Base-by-base conservation (phyloP, 2,888 invertebrate species). In the Melolontha melolontha region DNA sequence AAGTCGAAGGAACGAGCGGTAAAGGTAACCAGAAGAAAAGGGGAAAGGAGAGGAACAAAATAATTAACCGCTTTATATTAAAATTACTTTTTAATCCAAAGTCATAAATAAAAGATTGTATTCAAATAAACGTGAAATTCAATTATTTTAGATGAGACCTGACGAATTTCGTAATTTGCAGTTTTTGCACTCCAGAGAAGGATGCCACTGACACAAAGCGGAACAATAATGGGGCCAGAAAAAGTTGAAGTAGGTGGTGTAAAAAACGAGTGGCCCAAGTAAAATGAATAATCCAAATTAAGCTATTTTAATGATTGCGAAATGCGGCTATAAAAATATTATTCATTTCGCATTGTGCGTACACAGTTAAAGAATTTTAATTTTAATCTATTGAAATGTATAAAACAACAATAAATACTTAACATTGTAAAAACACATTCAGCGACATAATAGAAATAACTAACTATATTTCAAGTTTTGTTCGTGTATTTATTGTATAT, bases 31-130 rank as follows among this genome's bases (percentile, higher is more conserved):
- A 57, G 29, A 47, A 44, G 14, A 10, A 40, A 49, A 39, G 27
- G 11, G 27, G 51, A n/a, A 41, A 59, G 49, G 66, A 22, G 66
- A 64, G 69, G 65, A 65, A 68, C 75, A 75, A 75, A 76, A 76
- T 78, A 77, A 77, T 77, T 77, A 77, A 76, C 75, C 75, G 75
- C 74, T 77, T 76, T 77, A 77, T 77, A 77, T 77, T 77, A 77
- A 77, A 77, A 77, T 77, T 73, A 74, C 77, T 75, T 77, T 76
- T 77, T 77, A 77, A 77, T 77, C 75, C 72, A 70, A 69, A 69
- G 74, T 73, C 72, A 77, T 77, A 77, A 76, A 77, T 77, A 75
- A 77, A 77, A 75, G 75, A 74, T 75, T 75, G 74, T 70, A 74
- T 72, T 74, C 71, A 70, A 72, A 73, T 73, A 70, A 71, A 71